Conservation (phyloP, 2,113 vertebrate species). For the Perognathus longimembris region DNA sequence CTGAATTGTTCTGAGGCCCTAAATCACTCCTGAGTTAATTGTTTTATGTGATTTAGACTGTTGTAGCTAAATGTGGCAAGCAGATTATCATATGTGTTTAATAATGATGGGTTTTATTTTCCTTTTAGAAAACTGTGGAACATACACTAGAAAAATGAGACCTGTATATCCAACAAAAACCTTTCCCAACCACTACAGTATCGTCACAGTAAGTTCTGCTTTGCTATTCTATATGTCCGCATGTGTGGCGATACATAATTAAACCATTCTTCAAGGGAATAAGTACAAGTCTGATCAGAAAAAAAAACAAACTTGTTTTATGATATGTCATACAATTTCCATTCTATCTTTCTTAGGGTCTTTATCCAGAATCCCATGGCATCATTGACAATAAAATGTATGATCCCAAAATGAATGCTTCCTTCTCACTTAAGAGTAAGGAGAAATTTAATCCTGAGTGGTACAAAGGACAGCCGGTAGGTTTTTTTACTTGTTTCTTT, state of each 20-base stretch:
- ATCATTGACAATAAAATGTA: constrained; percentile 99
- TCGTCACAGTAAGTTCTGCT: constrained; percentile 93
- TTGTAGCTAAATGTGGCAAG: neutral
- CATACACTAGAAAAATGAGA: constrained; percentile 90
- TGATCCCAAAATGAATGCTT: constrained; percentile 89
- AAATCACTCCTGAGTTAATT: neutral
- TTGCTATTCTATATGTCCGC: neutral
- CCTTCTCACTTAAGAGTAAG: constrained; percentile 89
- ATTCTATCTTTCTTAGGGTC: constrained; percentile 88
- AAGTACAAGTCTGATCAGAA: constrained; percentile 2
- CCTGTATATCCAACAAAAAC: constrained; percentile 98
- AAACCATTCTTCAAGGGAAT: neutral
- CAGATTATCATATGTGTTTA: constrained; percentile 29
- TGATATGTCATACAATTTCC: neutral
- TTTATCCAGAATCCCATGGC: constrained; percentile 98
- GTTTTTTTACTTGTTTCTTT: constrained; percentile 77
- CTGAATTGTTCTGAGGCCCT: constrained; percentile 4
- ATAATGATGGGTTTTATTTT: constrained; percentile 50
- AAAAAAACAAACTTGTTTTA: neutral
- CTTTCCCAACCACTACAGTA: constrained; percentile 98
- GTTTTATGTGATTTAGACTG: neutral
- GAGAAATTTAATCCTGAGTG: constrained; percentile 93
- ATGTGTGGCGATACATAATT: neutral
- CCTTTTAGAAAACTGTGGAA: constrained; percentile 91
- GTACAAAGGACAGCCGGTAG: constrained; percentile 98